A percentile compares a stretch with the other conserved stretches of the same genome.
Conservation (phyloP, 2,888 invertebrate species). For the Anodontia alba region DNA sequence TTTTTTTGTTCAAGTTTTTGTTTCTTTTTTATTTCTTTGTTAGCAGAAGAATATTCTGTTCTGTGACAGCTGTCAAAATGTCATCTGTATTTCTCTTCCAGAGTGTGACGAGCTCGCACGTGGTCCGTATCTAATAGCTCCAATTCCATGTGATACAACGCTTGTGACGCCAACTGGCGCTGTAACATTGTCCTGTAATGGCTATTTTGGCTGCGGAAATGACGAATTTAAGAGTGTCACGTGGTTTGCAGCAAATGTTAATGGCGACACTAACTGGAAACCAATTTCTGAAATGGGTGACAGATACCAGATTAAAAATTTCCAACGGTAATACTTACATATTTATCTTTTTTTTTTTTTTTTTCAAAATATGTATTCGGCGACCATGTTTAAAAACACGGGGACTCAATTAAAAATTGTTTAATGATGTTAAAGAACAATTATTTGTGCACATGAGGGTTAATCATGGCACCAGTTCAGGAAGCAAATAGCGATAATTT, state of each 20-base stretch:
- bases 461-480: no score
- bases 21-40: no score
- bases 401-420: no score
- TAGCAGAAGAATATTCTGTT: no score
- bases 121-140: conserved; percentile 48
- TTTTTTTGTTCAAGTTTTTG: no score
- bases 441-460: no score
- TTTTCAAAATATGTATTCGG: no score
- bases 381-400: no score
- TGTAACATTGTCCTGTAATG: conserved; percentile 45
- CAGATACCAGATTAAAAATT: not conserved
- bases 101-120: conserved; percentile 46
- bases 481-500: no score
- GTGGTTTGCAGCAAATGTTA: conserved; percentile 40
- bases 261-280: not conserved
- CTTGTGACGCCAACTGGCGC: not conserved
- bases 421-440: no score
- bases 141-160: conserved; percentile 42
- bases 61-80: no score
- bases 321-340: not conserved
- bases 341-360: not conserved
- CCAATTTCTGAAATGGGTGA: not conserved
- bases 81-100: not conserved
- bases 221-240: conserved; percentile 29
- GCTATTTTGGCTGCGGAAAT: conserved; percentile 49